Base-by-base conservation (phyloP, 2,797 vertebrate species). In the Xyrichtys novacula region DNA sequence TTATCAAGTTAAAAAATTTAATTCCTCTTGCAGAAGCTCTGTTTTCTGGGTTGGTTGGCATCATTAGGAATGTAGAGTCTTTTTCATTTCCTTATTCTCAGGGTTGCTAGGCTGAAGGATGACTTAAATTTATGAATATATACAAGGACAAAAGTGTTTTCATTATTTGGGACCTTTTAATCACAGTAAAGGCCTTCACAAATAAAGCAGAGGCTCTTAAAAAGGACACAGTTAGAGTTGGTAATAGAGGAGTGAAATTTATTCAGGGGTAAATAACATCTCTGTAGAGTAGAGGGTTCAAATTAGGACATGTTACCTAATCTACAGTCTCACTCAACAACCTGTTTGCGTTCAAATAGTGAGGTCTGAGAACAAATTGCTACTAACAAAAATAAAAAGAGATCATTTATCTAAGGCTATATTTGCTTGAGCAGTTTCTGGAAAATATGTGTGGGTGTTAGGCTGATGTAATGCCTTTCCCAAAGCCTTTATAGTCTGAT, bases 401-500 rank as follows among this genome's bases (percentile, higher is more conserved):
- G 57, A 25, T 19, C 1, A 42, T 42, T 10, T 17, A 3, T 60
- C 7, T 59, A 29, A 25, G 74, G n/a, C 58, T 85, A 60, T 78
- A 85, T 84, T 82, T 78, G 79, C 15, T 19, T 71, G 65, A 57
- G 64, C 73, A 66, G 73, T 68, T 85, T 83, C 70, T 71, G 56
- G 53, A 85, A 78, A 82, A 14, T 44, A 53, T 39, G 76, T 60
- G 91, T 91, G 89, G 90, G 88, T 62, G 85, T 85, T 59, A 72
- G 65, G 78, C 53, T 67, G 48, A 60, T 72, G 61, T 75, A 74
- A 72, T 60, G 42, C 56, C 58, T 84, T 87, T 81, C 78, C 71
- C 57, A 71, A 62, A 69, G 62, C 55, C 23, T 62, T 42, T 46
- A 74, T 56, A 12, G 32, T 14, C 32, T 2, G 11, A 34, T 12